Conservation (phyloP, 2,797 vertebrate species). For the Phataginus tetradactyla region DNA sequence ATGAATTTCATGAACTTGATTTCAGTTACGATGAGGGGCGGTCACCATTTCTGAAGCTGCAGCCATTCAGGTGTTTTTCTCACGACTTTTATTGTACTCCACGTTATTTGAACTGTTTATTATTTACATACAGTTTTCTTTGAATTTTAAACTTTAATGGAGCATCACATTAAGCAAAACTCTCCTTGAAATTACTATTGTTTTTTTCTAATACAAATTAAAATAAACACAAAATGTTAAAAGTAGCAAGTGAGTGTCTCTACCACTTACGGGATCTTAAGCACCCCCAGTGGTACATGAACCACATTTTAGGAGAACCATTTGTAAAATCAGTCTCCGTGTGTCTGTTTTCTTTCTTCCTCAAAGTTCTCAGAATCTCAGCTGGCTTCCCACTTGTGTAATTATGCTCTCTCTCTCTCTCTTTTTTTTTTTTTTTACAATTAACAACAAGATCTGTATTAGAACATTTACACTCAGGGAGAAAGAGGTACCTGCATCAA, state of each 20-base stretch:
- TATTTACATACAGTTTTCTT: not conserved
- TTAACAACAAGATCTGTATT: constrained; percentile 89
- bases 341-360: not conserved
- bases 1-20: not conserved
- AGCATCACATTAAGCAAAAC: not conserved
- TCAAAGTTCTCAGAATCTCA: not conserved
- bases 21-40: not conserved
- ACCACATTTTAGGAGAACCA: not conserved
- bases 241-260: not conserved
- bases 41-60: not conserved
- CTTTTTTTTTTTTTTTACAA: constrained; percentile 73
- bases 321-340: not conserved
- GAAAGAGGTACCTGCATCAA: constrained; percentile 91
- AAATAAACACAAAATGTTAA: not conserved
- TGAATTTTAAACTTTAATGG: not conserved
- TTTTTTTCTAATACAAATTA: not conserved
- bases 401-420: not conserved
- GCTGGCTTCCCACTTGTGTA: not conserved
- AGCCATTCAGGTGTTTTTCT: not conserved
- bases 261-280: not conserved
- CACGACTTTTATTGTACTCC: not conserved
- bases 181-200: not conserved
- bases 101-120: not conserved
- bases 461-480: constrained; percentile 88
- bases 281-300: not conserved